A percentile compares a stretch with the other conserved stretches of the same genome.
These are phyloP conservation scores for Spongilla lacustris DNA, from an alignment of 37 sponge, comb jelly and placozoan species.

Conservation along the genomic window DNA sequence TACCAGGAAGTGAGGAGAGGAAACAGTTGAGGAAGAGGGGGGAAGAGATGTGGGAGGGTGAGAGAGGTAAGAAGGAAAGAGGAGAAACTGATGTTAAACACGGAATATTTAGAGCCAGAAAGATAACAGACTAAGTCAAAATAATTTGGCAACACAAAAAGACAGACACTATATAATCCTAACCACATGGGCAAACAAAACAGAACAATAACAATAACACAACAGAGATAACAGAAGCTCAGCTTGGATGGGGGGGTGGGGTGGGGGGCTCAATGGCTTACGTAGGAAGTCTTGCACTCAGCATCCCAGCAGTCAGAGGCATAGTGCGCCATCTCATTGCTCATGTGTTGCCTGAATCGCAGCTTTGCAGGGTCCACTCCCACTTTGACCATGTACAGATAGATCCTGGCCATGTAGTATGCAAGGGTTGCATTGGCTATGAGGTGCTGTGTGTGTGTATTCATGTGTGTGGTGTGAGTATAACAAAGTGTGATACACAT, in stretches of 20 bases:
- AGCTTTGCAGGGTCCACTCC: constrained; percentile 82
- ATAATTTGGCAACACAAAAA: not conserved
- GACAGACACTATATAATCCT: too few species aligned
- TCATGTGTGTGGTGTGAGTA: not conserved
- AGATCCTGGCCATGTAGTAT: constrained; percentile 93
- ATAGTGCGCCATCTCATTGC: constrained; percentile 99
- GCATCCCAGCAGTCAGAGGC: constrained; percentile 99
- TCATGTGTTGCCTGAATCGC: constrained; percentile 95
- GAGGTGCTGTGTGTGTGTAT: too few species aligned
- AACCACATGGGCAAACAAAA: too few species aligned
- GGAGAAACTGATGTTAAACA: too few species aligned
- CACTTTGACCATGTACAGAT: constrained; percentile 71
- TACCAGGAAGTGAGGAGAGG: not conserved
- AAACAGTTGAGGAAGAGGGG: not conserved
- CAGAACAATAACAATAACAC: not conserved
- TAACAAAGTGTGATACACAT: not conserved
- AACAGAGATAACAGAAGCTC: too few species aligned
- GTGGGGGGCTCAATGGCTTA: too few species aligned
- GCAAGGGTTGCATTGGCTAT: constrained; percentile 86
- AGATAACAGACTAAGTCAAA: not conserved
- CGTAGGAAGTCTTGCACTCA: constrained; percentile 95
- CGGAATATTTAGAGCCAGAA: too few species aligned
- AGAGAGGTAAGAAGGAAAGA: not conserved
- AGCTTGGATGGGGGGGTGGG: not conserved
- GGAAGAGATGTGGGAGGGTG: not conserved